phyloP scores from a whole-genome alignment of 2,888 invertebrate genomes.

The Melangyna quadrimaculata region DNA sequence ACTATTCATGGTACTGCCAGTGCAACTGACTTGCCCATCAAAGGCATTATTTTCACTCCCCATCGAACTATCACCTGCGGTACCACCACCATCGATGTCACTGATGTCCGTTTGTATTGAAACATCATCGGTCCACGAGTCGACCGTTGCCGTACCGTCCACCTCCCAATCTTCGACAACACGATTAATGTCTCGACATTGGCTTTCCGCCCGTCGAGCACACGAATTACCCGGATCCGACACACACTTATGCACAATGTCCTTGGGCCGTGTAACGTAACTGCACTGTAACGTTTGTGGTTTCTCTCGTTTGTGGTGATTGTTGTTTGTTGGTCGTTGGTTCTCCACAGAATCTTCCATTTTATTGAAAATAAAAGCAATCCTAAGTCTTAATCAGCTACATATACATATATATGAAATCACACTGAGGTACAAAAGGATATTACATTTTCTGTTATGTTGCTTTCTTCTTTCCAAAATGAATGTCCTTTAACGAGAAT shows the following conservation, averaged over 20 bases:
- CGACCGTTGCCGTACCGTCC: conserved; percentile 49
- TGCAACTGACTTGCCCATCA: conserved; percentile 72
- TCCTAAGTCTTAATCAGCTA: conserved; percentile 23
- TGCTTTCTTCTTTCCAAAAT: background rate
- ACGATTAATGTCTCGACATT: conserved; percentile 41
- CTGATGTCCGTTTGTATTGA: conserved; percentile 75
- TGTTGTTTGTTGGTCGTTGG: conserved; percentile 73
- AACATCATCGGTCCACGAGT: conserved; percentile 62
- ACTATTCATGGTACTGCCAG: conserved; percentile 76
- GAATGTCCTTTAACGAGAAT: background rate
- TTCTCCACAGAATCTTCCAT: conserved; percentile 77
- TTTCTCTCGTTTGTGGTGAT: conserved; percentile 74
- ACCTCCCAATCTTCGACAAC: conserved; percentile 50
- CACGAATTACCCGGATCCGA: conserved; percentile 83
- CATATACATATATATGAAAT: conserved; percentile 19
- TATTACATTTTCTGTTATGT: conserved; percentile 30
- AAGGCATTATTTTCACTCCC: conserved; percentile 59
- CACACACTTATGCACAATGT: conserved; percentile 86
- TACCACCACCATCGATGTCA: conserved; percentile 68
- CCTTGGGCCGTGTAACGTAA: conserved; percentile 82
- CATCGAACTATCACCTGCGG: conserved; percentile 67
- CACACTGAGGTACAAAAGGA: conserved; percentile 30
- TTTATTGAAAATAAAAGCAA: conserved; percentile 15
- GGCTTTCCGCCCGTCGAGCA: conserved; percentile 20
- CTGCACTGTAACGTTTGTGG: conserved; percentile 75